phyloP scores from a whole-genome alignment of 2,113 vertebrate species.

The Shinisaurus crocodilurus region DNA sequence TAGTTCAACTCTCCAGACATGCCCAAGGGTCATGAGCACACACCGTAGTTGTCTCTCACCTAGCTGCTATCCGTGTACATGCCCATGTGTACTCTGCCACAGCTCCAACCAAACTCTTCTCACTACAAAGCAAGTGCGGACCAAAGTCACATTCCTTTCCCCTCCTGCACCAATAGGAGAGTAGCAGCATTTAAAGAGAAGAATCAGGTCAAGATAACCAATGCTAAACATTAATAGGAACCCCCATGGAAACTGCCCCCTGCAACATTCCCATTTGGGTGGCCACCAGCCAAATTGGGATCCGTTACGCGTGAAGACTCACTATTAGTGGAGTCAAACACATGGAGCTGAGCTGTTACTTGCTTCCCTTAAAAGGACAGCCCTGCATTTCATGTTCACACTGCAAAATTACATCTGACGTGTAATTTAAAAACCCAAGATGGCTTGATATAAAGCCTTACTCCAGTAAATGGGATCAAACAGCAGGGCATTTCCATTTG shows the following conservation, averaged over 20 bases:
- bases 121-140: not conserved
- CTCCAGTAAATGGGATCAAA: conserved; percentile 77
- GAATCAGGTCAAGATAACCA: not conserved
- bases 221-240: not conserved
- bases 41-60: not conserved
- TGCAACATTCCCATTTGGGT: fast-evolving
- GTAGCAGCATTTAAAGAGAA: not conserved
- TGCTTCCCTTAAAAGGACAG: conserved; percentile 50
- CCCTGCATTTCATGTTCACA: conserved; percentile 44
- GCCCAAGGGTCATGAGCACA: not conserved
- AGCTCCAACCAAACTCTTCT: not conserved
- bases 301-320: not conserved
- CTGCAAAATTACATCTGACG: conserved; percentile 72
- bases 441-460: conserved; percentile 69
- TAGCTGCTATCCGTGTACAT: not conserved
- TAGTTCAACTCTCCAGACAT: not conserved
- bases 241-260: conserved; percentile 23
- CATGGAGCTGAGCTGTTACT: conserved; percentile 16
- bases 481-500: conserved; percentile 68
- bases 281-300: conserved; percentile 15
- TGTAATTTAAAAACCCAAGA: conserved; percentile 72
- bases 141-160: not conserved
- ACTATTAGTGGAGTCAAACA: conserved; percentile 40
- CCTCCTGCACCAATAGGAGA: fast-evolving
- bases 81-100: not conserved